A percentile compares a stretch with the other conserved stretches of the same genome.
phyloP scores from a whole-genome alignment of 2,888 invertebrate species.

The Andrena dorsata region DNA sequence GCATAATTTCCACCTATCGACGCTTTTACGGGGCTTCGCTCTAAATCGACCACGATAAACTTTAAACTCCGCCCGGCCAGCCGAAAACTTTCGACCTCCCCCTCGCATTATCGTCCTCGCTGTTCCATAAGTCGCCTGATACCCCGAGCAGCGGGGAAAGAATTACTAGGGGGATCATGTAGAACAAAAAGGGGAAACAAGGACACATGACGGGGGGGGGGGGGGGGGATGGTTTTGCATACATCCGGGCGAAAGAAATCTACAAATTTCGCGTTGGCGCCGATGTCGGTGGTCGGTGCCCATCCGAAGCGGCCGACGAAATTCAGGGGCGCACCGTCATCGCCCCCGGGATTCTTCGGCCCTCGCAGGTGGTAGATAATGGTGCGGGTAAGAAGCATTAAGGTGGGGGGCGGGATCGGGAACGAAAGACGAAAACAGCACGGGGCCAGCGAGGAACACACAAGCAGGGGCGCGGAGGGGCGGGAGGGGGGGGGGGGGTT shows the following conservation, averaged over 20 bases:
- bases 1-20: constrained; percentile 46
- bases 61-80: constrained; percentile 47
- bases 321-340: constrained; percentile 44
- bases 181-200: background rate
- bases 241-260: constrained; percentile 38
- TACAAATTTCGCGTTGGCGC: constrained; percentile 39
- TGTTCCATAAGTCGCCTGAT: constrained; percentile 39
- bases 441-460: constrained; percentile 15
- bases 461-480: constrained; percentile 4
- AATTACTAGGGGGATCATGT: constrained; percentile 15
- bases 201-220: no score
- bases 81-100: constrained; percentile 51
- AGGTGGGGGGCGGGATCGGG: constrained; percentile 4
- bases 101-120: constrained; percentile 28
- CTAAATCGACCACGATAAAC: constrained; percentile 51
- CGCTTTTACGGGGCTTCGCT: constrained; percentile 32
- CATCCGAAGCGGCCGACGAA: constrained; percentile 31
- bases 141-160: constrained; percentile 26
- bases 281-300: background rate
- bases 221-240: constrained; percentile 21
- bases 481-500: background rate
- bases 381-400: constrained; percentile 34
- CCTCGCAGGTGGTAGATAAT: constrained; percentile 55
- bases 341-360: constrained; percentile 29
- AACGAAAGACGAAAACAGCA: constrained; percentile 29